Evolutionary conservation across 2,888 invertebrate species (phyloP).

Genomic region (Euplagia quadripunctaria): DNA sequence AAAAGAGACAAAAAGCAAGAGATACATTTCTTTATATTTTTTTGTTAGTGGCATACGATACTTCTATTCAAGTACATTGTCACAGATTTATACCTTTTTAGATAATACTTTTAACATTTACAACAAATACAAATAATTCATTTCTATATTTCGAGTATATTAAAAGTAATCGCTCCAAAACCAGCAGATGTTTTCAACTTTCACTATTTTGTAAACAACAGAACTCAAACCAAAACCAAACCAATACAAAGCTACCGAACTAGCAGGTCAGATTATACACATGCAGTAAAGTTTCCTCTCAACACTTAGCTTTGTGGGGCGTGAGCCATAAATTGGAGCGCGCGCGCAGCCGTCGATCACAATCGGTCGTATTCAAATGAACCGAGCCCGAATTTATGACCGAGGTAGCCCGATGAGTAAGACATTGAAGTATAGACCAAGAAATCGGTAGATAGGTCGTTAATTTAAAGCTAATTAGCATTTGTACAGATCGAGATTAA

Average conservation of each 20-base stretch:
- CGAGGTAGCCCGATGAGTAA: conserved; percentile 73
- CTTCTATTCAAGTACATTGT: too few relatives aligned
- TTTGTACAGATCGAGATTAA: conserved; percentile 8
- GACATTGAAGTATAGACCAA: conserved; percentile 66
- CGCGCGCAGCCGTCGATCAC: conserved; percentile 79
- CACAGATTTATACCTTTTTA: too few relatives aligned
- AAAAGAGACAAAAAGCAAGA: too few relatives aligned
- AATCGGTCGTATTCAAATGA: conserved; percentile 85
- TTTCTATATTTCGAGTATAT: too few relatives aligned
- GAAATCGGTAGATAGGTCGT: conserved; percentile 29
- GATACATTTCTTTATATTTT: too few relatives aligned
- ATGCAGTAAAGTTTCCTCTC: conserved; percentile 28
- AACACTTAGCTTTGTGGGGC: conserved; percentile 50
- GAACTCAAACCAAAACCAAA: conserved; percentile 2
- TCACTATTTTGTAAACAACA: background rate
- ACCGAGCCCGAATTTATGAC: conserved; percentile 79
- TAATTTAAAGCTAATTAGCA: conserved; percentile 16
- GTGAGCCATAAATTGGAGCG: conserved; percentile 64
- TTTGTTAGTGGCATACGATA: too few relatives aligned
- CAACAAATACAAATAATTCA: background rate
- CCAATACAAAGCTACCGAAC: conserved; percentile 13
- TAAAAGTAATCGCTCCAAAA: background rate
- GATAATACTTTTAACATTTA: too few relatives aligned
- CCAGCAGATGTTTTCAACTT: background rate
- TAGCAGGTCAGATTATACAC: conserved; percentile 6